Evolutionary conservation across 2,113 vertebrate genomes (phyloP), one percentile per base, ranked within the genome.

Genomic region (Chlamydotis undulata): DNA sequence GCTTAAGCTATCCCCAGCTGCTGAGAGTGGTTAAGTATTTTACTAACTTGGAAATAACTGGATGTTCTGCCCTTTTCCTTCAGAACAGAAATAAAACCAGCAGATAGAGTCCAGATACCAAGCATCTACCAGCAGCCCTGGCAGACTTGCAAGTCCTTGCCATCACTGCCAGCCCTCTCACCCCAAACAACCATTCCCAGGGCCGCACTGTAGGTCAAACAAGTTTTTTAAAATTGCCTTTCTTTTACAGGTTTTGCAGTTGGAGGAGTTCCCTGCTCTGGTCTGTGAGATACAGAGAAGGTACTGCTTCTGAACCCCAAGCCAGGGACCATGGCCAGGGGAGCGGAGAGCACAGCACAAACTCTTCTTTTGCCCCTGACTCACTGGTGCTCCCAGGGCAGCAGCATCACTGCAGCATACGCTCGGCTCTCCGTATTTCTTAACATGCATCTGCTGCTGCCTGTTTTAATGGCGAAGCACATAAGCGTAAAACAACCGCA

Each of bases 321-420:
- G 43, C 14, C 0, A 0, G 67, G 45, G 33, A 7, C 61, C 16
- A 0, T 3, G 75, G 50, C 26, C n/a, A 16, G 61, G 15, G 47
- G 3, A 56, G 37, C 0, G 1, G 56, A 23, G 43, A 43, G n/a
- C 71, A 87, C 49, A 64, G 67, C 67, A 55, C 7, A 21, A 76
- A 25, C 12, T 47, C 41, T 39, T 49, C 59, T 83, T 45, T 43
- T 5, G 16, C n/a, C 33, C 53, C 11, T 0, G 1, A 2, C 7
- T 53, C 6, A 1, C 53, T 33, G 60, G 55, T 39, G 45, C 60
- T 83, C 71, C 65, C 87, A 14, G n/a, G 57, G 57, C 13, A 83
- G 65, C 6, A 0, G 10, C 21, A 45, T 25, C 86, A 73, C 33
- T 1, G 0, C 61, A 21, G 57, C 79, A 19, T 6, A 69, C 1